Conservation (phyloP, 2,797 vertebrate genomes). For the Hypotaenidia okinawae region DNA sequence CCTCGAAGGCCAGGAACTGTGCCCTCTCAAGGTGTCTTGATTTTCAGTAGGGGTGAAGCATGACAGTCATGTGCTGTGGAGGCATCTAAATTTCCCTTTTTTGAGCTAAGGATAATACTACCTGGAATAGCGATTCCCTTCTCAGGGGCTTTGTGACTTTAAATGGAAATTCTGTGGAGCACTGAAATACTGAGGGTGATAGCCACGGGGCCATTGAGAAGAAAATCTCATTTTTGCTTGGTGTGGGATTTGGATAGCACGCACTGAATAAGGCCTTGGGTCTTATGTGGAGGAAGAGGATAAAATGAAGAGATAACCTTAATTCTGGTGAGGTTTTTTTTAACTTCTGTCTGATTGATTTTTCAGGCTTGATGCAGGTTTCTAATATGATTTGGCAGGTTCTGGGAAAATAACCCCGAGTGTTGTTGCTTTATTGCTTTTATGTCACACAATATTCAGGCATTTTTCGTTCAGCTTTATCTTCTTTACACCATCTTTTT, state of each 20-base stretch:
- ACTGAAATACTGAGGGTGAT: background rate
- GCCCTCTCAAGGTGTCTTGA: background rate
- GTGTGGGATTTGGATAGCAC: background rate
- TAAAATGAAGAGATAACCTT: background rate
- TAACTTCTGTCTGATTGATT: background rate
- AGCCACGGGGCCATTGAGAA: background rate
- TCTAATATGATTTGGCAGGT: background rate
- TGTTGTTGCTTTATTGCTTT: conserved; percentile 10
- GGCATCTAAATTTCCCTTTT: background rate
- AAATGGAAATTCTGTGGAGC: background rate
- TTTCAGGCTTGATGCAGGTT: background rate
- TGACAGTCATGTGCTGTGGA: background rate
- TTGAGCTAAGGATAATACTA: background rate
- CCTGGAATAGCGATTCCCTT: background rate
- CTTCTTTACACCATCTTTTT: background rate
- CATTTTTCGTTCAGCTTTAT: background rate
- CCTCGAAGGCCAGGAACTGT: fast-evolving
- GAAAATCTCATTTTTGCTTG: background rate
- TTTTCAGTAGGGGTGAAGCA: background rate
- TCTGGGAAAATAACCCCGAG: background rate
- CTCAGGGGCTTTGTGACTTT: background rate
- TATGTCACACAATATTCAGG: background rate
- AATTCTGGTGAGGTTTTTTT: background rate
- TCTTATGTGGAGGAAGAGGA: background rate
- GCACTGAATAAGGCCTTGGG: background rate